These are phyloP conservation scores for Enteromius paludinosus DNA, from an alignment of 2,797 vertebrate species.

Conservation along the genomic window DNA sequence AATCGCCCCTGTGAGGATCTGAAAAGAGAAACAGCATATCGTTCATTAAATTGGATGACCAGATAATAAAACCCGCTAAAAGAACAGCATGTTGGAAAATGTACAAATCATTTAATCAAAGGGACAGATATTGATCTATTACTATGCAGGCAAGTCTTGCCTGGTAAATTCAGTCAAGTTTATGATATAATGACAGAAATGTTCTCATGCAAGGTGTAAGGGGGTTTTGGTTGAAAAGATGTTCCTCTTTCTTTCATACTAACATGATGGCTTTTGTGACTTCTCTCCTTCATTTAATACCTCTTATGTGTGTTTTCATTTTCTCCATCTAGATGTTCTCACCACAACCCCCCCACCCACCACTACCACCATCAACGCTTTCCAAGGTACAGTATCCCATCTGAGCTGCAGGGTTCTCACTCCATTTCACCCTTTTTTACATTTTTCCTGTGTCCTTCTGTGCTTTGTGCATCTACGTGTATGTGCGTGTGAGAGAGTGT, in stretches of 20 bases:
- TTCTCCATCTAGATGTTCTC: conserved; percentile 99
- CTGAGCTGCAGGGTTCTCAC: conserved; percentile 47
- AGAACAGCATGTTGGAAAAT: background rate
- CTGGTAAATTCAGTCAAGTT: background rate
- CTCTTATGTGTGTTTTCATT: conserved; percentile 84
- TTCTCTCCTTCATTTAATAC: conserved; percentile 72
- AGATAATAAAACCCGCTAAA: background rate
- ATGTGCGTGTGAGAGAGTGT: conserved; percentile 36
- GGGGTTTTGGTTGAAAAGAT: background rate
- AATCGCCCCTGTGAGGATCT: background rate
- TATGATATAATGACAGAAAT: background rate
- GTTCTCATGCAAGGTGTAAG: background rate
- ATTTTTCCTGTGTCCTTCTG: conserved; percentile 53
- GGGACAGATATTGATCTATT: conserved; percentile 12
- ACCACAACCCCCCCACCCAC: conserved; percentile 97
- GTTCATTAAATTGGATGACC: conserved; percentile 2
- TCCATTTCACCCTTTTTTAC: conserved; percentile 71
- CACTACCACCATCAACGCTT: conserved; percentile 86
- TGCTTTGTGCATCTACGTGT: conserved; percentile 43
- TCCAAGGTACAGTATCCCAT: conserved; percentile 95
- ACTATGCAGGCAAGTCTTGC: background rate
- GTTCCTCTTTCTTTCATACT: conserved; percentile 40
- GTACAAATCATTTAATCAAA: background rate
- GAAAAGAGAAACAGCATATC: background rate
- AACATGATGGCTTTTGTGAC: conserved; percentile 44